Base-by-base conservation (phyloP, 1,140 invertebrate species). In the Oncopodura yosiiana region DNA sequence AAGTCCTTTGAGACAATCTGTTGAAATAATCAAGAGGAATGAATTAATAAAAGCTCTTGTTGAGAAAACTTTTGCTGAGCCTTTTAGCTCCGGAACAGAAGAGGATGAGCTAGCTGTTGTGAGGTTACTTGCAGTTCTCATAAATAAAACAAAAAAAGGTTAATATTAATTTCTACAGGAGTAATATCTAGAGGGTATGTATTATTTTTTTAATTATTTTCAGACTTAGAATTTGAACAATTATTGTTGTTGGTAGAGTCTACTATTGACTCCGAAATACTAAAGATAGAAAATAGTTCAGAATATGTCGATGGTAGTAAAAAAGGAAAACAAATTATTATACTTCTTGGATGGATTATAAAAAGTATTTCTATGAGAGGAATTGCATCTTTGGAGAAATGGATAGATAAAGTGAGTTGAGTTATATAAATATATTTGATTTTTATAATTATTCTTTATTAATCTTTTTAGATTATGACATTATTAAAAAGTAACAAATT, bases 361-460 rank as follows among this genome's bases (percentile, higher is more conserved):
- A 62, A 62, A 51, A 43, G 39, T 1, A 32, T 62, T 16, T 56
- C 61, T 8, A 56, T 62, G 56, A 37, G 57, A 34, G 56, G 56
- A 14, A 21, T 30, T 23, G 18, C 23, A 14, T 18, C 23, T 39
- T 36, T 62, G 4, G 53, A 57, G 26, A 27, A 9, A 5, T 62
- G 53, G 61, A 27, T 62, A 6, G 46, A 48, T 8, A 58, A 42
- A 27, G 59, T 56, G 45, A 43, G 14, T n/a, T n/a, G n/a, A n/a
- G n/a, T n/a, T n/a, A n/a, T n/a, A n/a, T n/a, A n/a, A n/a, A n/a
- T n/a, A n/a, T n/a, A n/a, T n/a, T n/a, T n/a, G 14, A 9, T 34
- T 8, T 9, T 9, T 34, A 9, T 34, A 34, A 9, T 34, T n/a
- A 34, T 34, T 34, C n/a, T 34, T 34, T 9, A 34, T 34, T 34